Conservation (phyloP, 30 jellyfish, hydroid and myxozoan species). For the Cassiopea xamachana region DNA sequence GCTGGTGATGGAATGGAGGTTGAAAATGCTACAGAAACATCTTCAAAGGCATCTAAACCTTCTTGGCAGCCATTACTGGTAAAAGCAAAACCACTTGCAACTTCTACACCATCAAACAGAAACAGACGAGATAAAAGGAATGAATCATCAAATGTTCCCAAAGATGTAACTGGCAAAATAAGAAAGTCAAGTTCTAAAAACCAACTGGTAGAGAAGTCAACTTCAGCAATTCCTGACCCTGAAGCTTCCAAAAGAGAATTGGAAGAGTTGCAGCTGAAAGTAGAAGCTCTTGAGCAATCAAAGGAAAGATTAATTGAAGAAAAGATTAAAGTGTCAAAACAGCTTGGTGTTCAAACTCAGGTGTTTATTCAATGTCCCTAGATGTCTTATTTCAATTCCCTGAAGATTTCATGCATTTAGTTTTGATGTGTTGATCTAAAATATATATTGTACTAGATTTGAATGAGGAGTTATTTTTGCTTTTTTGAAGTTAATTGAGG, state of each 20-base stretch:
- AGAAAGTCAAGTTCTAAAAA: constrained; percentile 4
- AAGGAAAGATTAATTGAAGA: constrained; percentile 68
- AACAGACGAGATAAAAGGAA: neutral
- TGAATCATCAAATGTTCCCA: neutral
- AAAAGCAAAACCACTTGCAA: constrained; percentile 37
- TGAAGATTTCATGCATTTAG: too few species aligned
- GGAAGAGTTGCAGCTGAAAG: constrained; percentile 58
- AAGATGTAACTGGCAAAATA: neutral
- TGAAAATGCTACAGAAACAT: constrained; percentile 1
- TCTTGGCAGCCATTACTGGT: constrained; percentile 14
- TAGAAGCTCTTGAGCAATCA: constrained; percentile 33
- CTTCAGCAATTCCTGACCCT: neutral
- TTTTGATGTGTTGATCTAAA: too few species aligned
- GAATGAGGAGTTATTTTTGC: too few species aligned
- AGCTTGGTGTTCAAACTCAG: constrained; percentile 89
- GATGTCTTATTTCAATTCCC: too few species aligned
- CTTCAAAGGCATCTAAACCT: neutral
- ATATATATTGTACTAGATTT: too few species aligned
- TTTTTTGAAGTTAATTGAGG: too few species aligned
- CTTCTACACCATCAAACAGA: constrained; percentile 62
- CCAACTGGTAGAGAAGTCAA: neutral
- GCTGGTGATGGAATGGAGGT: constrained; percentile 86
- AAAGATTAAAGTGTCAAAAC: constrained; percentile 76
- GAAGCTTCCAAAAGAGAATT: constrained; percentile 22
- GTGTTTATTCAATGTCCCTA: neutral